phyloP scores from a whole-genome alignment of 2,888 invertebrate genomes.

The Oxystoma pomonae region DNA sequence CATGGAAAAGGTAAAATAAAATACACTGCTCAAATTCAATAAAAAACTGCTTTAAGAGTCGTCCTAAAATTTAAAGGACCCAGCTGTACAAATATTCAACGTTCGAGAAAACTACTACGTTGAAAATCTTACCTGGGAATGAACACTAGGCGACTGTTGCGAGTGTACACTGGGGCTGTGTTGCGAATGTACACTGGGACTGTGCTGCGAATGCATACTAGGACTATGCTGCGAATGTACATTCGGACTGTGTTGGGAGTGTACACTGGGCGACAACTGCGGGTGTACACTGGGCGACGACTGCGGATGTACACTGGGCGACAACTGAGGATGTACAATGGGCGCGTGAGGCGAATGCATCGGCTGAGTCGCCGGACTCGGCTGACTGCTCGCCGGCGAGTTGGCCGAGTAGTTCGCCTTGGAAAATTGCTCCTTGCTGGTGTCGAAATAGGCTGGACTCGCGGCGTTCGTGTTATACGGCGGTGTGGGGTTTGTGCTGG shows the following conservation, averaged over 20 bases:
- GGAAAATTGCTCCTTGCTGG: constrained; percentile 50
- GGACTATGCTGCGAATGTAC: constrained; percentile 19
- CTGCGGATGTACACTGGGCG: constrained; percentile 26
- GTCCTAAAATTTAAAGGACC: too few relatives aligned
- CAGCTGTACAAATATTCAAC: too few relatives aligned
- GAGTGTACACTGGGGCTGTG: constrained; percentile 17
- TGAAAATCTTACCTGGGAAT: constrained; percentile 25
- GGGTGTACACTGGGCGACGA: constrained; percentile 28
- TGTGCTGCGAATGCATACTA: constrained; percentile 21
- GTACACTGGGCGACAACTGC: constrained; percentile 24
- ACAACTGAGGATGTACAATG: constrained; percentile 27
- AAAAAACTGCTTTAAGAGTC: too few relatives aligned
- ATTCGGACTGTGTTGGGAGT: constrained; percentile 22
- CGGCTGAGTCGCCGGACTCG: constrained; percentile 27
- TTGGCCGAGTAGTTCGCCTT: constrained; percentile 44
- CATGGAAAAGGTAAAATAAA: too few relatives aligned
- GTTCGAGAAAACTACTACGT: too few relatives aligned
- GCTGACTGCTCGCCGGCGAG: constrained; percentile 40
- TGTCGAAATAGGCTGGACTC: constrained; percentile 54
- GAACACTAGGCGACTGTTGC: constrained; percentile 20
- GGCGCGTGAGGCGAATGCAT: constrained; percentile 27
- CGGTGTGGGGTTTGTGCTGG: constrained; percentile 51
- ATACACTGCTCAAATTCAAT: too few relatives aligned
- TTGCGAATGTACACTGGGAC: constrained; percentile 25
- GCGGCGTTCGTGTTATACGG: constrained; percentile 39